Conservation (phyloP, 2,797 vertebrate species). For the Enteromius trimaculatus region DNA sequence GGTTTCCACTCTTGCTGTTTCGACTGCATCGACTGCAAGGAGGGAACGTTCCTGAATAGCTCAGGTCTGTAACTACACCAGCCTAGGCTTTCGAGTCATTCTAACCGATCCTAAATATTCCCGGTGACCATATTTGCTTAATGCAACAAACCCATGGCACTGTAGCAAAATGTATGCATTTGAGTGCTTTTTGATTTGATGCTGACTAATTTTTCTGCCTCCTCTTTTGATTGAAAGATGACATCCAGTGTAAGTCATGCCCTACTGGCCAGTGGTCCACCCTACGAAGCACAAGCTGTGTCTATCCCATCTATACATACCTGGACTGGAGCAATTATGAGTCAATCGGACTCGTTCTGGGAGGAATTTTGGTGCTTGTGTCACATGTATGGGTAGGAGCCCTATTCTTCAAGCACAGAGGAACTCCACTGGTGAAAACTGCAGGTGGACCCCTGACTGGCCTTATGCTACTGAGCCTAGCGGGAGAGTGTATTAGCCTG, state of each 20-base stretch:
- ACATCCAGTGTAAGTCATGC: conserved; percentile 77
- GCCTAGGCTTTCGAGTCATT: background rate
- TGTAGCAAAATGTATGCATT: background rate
- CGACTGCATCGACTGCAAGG: conserved; percentile 85
- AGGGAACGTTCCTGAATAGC: conserved; percentile 79
- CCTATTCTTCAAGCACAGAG: conserved; percentile 75
- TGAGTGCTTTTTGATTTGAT: background rate
- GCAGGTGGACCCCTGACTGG: conserved; percentile 76
- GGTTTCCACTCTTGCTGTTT: conserved; percentile 93
- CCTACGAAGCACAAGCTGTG: conserved; percentile 69
- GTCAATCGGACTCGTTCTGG: conserved; percentile 67
- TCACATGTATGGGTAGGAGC: conserved; percentile 64
- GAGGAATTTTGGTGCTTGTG: conserved; percentile 61
- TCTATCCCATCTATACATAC: conserved; percentile 71
- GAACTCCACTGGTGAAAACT: conserved; percentile 76
- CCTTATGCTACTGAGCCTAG: conserved; percentile 75
- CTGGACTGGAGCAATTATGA: conserved; percentile 76
- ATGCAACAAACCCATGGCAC: background rate
- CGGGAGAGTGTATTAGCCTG: conserved; percentile 74
- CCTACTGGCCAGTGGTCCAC: conserved; percentile 80
- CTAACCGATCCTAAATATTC: background rate
- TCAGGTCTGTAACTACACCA: conserved; percentile 70
- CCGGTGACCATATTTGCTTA: background rate
- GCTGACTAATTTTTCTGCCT: background rate
- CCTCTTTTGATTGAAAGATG: conserved; percentile 67